These are phyloP conservation scores for Nesoenas mayeri DNA, from an alignment of 2,113 vertebrate species.

Conservation along the genomic window DNA sequence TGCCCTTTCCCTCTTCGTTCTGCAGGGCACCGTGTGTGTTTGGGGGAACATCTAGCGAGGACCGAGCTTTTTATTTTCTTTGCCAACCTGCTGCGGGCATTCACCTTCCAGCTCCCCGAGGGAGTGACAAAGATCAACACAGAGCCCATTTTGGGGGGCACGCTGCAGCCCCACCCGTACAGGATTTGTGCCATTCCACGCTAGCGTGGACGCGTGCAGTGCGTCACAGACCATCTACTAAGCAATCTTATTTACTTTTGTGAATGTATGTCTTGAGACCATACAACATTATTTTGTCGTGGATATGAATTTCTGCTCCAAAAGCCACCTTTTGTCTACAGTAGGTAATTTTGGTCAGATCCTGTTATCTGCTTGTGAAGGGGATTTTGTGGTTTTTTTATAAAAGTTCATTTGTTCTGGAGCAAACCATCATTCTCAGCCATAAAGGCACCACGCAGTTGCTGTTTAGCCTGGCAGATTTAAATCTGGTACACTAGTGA, in stretches of 20 bases:
- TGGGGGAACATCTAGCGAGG: slow-evolving; percentile 46
- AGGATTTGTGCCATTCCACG: slow-evolving; percentile 35
- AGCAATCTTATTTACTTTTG: neutral
- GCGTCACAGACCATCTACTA: neutral
- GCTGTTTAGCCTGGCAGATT: neutral
- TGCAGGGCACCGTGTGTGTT: slow-evolving; percentile 51
- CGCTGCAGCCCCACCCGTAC: slow-evolving; percentile 32
- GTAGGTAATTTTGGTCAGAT: neutral
- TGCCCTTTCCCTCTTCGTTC: neutral
- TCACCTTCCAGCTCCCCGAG: neutral
- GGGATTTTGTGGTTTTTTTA: neutral
- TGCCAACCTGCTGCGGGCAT: slow-evolving; percentile 23
- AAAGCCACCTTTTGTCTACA: neutral
- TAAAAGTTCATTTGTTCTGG: neutral
- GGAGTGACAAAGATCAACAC: neutral
- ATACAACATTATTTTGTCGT: neutral
- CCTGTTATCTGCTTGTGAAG: neutral
- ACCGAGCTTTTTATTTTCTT: slow-evolving; percentile 64
- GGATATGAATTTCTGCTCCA: neutral
- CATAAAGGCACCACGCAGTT: neutral
- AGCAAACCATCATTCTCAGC: neutral
- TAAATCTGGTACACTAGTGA: neutral
- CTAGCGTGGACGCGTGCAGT: neutral
- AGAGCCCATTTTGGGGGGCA: neutral
- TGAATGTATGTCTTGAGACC: neutral